Base-by-base conservation (phyloP, 2,113 vertebrate genomes). In the Urocynchramus pylzowi region DNA sequence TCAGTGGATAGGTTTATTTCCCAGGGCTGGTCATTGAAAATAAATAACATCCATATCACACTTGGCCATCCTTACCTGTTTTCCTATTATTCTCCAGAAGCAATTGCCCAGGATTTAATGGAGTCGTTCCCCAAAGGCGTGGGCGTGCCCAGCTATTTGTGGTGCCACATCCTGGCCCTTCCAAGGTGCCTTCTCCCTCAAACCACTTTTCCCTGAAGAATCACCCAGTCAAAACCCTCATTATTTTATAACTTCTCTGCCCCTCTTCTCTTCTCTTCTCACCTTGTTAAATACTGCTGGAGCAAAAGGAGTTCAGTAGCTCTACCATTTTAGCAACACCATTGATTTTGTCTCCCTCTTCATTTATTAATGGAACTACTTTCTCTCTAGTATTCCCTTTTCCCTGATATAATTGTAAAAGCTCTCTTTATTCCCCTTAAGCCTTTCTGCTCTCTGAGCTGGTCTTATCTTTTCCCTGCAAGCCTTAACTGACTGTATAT, bases 261-360 rank as follows among this genome's bases (percentile, higher is more conserved):
- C 47, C 61, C 86, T 96, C 94, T 97, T 96, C 87, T 94, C 84
- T 56, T 52, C 93, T 94, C 85, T 59, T 59, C 93, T 90, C 79
- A 59, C 95, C 97, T 97, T 96, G 96, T 96, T 97, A 97, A 97
- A 97, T 95, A 96, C 76, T 61, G 56, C 86, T 71, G 83, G 86
- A 95, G 97, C 95, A 96, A 91, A 91, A 97, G 89, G 71, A 95
- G 92, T 95, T 98, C 97, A 96, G 97, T 97, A 96, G 87, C 96
- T 96, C 97, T 96, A 94, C 95, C 97, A 97, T 97, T 98, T 97
- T 97, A 97, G 94, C 97, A 92, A 93, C 88, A 90, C 90, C 97
- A 98, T 98, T 88, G 98, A 98, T 98, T 98, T 97, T 96, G 97
- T 96, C 97, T 97, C 97, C 97, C 95, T 97, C 97, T 93, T 97